phyloP scores from a whole-genome alignment of 2,113 vertebrate species.

The Arothron firmamentum region DNA sequence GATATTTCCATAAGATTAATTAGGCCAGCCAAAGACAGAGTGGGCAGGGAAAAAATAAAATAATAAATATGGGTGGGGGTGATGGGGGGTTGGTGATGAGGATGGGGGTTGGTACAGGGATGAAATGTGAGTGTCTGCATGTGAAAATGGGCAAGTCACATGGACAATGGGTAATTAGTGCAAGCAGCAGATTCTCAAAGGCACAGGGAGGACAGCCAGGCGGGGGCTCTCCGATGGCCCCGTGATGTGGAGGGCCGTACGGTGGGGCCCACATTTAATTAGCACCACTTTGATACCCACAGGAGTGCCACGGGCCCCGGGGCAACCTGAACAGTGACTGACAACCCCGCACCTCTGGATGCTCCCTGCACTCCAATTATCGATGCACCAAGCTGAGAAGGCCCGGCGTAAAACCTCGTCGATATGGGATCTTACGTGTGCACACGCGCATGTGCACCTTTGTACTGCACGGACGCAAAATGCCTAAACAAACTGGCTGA shows the following conservation, averaged over 20 bases:
- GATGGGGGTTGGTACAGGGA: slow-evolving; percentile 41
- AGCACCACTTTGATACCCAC: slow-evolving; percentile 99
- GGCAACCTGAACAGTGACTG: slow-evolving; percentile 99
- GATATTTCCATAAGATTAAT: slow-evolving; percentile 99
- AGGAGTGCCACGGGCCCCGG: slow-evolving; percentile 95
- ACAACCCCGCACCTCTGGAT: slow-evolving; percentile 90
- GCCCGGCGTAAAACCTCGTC: slow-evolving; percentile 48
- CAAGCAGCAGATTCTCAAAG: slow-evolving; percentile 94
- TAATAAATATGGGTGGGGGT: slow-evolving; percentile 65
- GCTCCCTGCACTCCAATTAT: slow-evolving; percentile 87
- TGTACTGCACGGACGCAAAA: slow-evolving; percentile 47
- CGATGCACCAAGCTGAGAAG: slow-evolving; percentile 76
- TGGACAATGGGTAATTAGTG: slow-evolving; percentile 99
- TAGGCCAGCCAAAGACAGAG: slow-evolving; percentile 92
- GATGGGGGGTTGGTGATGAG: slow-evolving; percentile 2
- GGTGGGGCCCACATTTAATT: slow-evolving; percentile 99
- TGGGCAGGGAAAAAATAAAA: slow-evolving; percentile 76
- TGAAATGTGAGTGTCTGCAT: slow-evolving; percentile 61
- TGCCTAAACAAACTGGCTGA: slow-evolving; percentile 60
- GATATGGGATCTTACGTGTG: slow-evolving; percentile 28
- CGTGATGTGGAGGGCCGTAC: slow-evolving; percentile 91
- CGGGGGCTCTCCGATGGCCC: slow-evolving; percentile 81
- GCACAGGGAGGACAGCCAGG: slow-evolving; percentile 88
- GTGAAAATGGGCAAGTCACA: slow-evolving; percentile 89
- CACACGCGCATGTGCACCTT: slow-evolving; percentile 38